Percentiles rank a stretch among this genome's conserved stretches.
phyloP scores from a whole-genome alignment of 1,140 invertebrate species.

The Drosophila ambigua region DNA sequence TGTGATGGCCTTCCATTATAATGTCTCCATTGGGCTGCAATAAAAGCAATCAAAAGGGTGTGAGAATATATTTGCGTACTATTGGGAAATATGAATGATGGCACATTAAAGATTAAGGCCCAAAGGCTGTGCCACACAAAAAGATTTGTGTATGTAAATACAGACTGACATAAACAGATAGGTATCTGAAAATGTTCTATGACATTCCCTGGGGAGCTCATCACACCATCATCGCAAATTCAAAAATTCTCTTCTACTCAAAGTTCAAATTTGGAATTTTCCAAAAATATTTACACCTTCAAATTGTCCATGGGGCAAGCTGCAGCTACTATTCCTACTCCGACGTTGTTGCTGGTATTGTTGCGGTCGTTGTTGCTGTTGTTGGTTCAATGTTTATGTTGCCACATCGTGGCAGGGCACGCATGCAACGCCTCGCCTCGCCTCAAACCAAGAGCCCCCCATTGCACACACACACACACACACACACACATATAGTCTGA shows the following conservation, averaged over 20 bases:
- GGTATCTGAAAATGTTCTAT: too few relatives aligned
- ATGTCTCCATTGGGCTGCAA: background rate
- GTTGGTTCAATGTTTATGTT: conserved; percentile 74
- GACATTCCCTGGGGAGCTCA: too few relatives aligned
- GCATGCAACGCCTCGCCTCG: conserved; percentile 53
- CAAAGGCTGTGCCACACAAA: too few relatives aligned
- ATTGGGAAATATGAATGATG: too few relatives aligned
- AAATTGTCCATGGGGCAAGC: conserved; percentile 9
- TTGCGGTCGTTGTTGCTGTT: conserved; percentile 8
- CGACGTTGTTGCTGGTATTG: conserved; percentile 17
- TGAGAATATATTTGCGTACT: too few relatives aligned
- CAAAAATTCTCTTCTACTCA: background rate
- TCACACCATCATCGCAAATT: too few relatives aligned
- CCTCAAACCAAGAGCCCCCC: conserved; percentile 30
- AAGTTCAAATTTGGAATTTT: conserved; percentile 32
- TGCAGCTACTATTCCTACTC: too few relatives aligned
- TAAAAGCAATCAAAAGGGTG: background rate
- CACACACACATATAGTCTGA: conserved; percentile 1
- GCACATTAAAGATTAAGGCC: too few relatives aligned
- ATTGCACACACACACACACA: conserved; percentile 13
- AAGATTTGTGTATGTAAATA: too few relatives aligned
- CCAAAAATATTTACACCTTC: conserved; percentile 31
- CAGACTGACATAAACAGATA: too few relatives aligned
- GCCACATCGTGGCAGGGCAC: conserved; percentile 65
- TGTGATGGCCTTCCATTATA: conserved; percentile 6